phyloP scores from a whole-genome alignment of 2,888 invertebrate species.

The Phoronis australis region DNA sequence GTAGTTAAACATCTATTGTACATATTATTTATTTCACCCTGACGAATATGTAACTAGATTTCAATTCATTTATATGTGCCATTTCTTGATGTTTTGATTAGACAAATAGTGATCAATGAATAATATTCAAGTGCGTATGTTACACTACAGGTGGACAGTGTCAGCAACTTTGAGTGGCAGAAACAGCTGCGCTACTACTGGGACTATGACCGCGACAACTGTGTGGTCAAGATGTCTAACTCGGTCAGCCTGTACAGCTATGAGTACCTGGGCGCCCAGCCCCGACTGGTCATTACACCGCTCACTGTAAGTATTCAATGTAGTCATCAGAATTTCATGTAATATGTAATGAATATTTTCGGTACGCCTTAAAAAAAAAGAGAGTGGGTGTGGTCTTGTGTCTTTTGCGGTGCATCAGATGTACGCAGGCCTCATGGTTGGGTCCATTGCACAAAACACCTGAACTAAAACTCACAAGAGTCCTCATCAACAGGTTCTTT shows the following conservation, averaged over 20 bases:
- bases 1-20: too few relatives aligned
- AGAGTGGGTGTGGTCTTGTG: background rate
- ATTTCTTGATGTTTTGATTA: too few relatives aligned
- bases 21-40: too few relatives aligned
- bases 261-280: constrained; percentile 53
- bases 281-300: constrained; percentile 54
- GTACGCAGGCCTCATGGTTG: too few relatives aligned
- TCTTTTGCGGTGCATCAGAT: too few relatives aligned
- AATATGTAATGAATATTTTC: too few relatives aligned
- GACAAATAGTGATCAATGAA: too few relatives aligned
- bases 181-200: constrained; percentile 88
- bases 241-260: constrained; percentile 52
- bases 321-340: constrained; percentile 71
- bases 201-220: constrained; percentile 71
- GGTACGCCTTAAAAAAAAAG: background rate
- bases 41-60: too few relatives aligned
- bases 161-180: constrained; percentile 79
- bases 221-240: constrained; percentile 61
- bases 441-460: too few relatives aligned
- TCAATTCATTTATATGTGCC: too few relatives aligned
- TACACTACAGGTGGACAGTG: constrained; percentile 49
- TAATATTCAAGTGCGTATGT: background rate
- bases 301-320: constrained; percentile 43
- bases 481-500: too few relatives aligned
- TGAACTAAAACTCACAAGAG: too few relatives aligned